Base-by-base conservation (phyloP, 2,888 invertebrate genomes). In the Drosophila formosana region DNA sequence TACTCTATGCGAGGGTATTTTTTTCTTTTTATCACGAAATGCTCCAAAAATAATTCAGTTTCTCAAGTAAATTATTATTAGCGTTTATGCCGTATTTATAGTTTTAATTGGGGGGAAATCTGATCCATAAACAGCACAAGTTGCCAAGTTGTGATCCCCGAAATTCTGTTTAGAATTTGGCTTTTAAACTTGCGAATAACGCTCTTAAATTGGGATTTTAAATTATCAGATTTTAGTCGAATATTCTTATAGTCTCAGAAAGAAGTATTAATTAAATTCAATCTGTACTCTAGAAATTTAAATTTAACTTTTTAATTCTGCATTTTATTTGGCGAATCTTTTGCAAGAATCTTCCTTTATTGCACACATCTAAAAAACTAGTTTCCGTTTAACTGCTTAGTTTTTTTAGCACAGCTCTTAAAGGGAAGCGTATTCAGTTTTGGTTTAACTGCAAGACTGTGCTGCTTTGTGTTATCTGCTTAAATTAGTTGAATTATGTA, bases 391-490 rank as follows among this genome's bases (percentile, higher is more conserved):
- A 50, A 34, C 6, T n/a, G n/a, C 34, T 34, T 34, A 11, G 18
- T 18, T 18, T 11, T 53, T 30, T 43, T 1, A 43, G n/a, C n/a
- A n/a, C 32, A 32, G 23, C 30, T 55, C 32, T 32, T 4, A 45
- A 30, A 32, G 39, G n/a, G 43, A 32, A 43, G 32, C n/a, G 43
- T 32, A 32, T 32, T 1, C 7, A 8, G 4, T 32, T 32, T 23
- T 25, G 4, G 9, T 23, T 25, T 25, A 45, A 5, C 4, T 25
- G 4, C 32, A 45, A 32, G 8, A 13, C n/a, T 23, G 4, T n/a
- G 55, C 25, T 45, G 32, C 30, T 13, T 39, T 30, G 28, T 58
- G 49, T 50, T 63, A 63, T 56, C 63, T 56, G 13, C 41, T 49
- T 41, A 50, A 56, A 56, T 39, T 47, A 30, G 32, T 26, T 39